Percentiles rank a stretch among this genome's conserved stretches.
Conservation (phyloP, 2,888 invertebrate genomes). For the Cheilosia soror region DNA sequence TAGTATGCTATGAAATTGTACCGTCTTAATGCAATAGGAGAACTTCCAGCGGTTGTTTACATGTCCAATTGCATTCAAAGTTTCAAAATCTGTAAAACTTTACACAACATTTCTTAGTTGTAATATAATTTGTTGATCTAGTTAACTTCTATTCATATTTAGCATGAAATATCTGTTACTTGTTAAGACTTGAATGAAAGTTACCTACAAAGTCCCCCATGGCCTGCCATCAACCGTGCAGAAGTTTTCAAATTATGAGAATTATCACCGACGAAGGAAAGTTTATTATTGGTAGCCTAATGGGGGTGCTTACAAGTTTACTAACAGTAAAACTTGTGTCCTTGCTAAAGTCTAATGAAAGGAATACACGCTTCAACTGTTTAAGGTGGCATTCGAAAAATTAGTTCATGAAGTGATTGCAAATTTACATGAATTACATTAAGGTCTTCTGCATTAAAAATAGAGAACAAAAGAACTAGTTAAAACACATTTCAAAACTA, state of each 20-base stretch:
- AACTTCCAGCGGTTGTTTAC: slow-evolving; percentile 6
- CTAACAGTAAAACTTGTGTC: slow-evolving; percentile 63
- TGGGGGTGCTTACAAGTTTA: slow-evolving; percentile 66
- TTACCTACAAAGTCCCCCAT: slow-evolving; percentile 38
- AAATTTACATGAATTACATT: too few species aligned
- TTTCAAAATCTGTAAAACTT: slow-evolving; percentile 9
- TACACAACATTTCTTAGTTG: slow-evolving; percentile 21
- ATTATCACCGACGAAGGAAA: slow-evolving; percentile 54
- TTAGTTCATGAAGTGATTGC: neutral
- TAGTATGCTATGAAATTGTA: too few species aligned
- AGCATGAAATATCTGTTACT: slow-evolving; percentile 41
- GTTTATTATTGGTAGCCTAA: slow-evolving; percentile 51
- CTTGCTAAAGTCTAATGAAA: slow-evolving; percentile 20
- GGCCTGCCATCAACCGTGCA: slow-evolving; percentile 12
- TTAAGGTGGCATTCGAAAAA: neutral
- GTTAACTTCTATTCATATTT: slow-evolving; percentile 37
- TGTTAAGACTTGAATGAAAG: slow-evolving; percentile 31
- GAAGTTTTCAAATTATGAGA: slow-evolving; percentile 65
- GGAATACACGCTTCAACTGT: slow-evolving; percentile 5
- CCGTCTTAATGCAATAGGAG: too few species aligned
- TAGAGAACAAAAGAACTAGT: too few species aligned
- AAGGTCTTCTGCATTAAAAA: too few species aligned
- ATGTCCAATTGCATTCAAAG: slow-evolving; percentile 1
- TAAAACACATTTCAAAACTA: too few species aligned
- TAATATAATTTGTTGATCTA: slow-evolving; percentile 34